Percentiles rank a stretch among this genome's conserved stretches.
Conservation (phyloP, 2,113 vertebrate genomes). For the Ameiurus melas region DNA sequence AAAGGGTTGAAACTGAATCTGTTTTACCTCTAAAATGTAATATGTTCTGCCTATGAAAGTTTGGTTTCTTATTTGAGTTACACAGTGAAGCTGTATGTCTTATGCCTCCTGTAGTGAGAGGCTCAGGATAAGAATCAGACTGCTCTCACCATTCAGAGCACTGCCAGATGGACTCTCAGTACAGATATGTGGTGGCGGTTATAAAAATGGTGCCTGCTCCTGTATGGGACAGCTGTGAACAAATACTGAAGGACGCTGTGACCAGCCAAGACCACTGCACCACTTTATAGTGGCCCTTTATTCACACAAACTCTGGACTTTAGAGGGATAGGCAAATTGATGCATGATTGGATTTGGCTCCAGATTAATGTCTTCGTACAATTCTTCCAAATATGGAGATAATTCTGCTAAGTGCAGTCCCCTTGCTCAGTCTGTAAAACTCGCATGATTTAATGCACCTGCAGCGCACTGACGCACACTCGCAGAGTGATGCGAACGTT, state of each 20-base stretch:
- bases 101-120: conserved; percentile 7
- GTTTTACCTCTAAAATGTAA: not conserved
- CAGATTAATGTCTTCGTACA: conserved; percentile 30
- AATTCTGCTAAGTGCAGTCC: conserved; percentile 41
- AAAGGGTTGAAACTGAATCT: not conserved
- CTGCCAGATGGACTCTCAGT: conserved; percentile 22
- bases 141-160: conserved; percentile 23
- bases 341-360: conserved; percentile 17
- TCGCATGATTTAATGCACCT: conserved; percentile 49
- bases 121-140: conserved; percentile 18
- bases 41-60: not conserved
- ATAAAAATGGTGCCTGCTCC: conserved; percentile 42
- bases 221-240: conserved; percentile 40
- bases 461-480: conserved; percentile 29
- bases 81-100: conserved; percentile 1
- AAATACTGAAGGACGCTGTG: conserved; percentile 38
- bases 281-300: not conserved
- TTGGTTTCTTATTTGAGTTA: conserved; percentile 8
- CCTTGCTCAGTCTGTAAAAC: conserved; percentile 27
- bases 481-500: conserved; percentile 8
- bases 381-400: conserved; percentile 43
- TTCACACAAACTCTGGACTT: conserved; percentile 19
- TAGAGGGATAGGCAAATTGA: conserved; percentile 12
- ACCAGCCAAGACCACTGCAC: conserved; percentile 25
- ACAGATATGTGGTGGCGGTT: conserved; percentile 26